These are phyloP conservation scores for Aurelia coerulea DNA, from an alignment of 30 jellyfish, hydroid and myxozoan species.

Conservation along the genomic window DNA sequence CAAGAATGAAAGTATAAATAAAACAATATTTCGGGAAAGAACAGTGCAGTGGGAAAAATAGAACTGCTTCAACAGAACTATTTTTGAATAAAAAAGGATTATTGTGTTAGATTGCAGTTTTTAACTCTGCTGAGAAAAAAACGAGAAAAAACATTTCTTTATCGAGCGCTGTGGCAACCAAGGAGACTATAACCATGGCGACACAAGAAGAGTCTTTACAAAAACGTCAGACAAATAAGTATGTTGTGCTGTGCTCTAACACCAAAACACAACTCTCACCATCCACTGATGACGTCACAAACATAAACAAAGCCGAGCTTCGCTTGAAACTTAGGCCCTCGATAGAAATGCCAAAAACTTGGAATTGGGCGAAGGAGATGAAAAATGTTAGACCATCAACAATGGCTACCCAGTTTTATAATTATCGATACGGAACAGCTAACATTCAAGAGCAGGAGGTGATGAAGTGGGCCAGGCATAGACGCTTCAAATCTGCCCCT, in stretches of 20 bases:
- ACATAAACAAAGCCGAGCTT: constrained; percentile 37
- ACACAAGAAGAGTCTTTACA: neutral
- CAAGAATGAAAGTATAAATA: no score
- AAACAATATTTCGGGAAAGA: no score
- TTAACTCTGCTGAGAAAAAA: no score
- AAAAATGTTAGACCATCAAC: constrained; percentile 19
- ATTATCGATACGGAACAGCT: constrained; percentile 52
- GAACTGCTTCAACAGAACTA: no score
- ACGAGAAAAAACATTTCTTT: no score
- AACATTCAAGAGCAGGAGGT: neutral
- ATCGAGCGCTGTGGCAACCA: no score
- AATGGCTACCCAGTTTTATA: constrained; percentile 13
- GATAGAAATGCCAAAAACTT: constrained; percentile 17
- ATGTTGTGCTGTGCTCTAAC: constrained; percentile 19
- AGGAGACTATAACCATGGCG: no score
- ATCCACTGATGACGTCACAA: constrained; percentile 27
- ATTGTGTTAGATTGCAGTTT: no score
- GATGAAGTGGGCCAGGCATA: neutral
- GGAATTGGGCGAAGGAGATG: constrained; percentile 36
- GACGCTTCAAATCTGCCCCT: constrained; percentile 55
- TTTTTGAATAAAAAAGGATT: no score
- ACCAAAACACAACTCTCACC: constrained; percentile 9
- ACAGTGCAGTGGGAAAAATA: no score
- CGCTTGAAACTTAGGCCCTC: constrained; percentile 56
- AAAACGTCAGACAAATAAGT: constrained; percentile 4